These are phyloP conservation scores for Drosophila bifasciata DNA, from an alignment of 1,140 invertebrate genomes.

Conservation along the genomic window DNA sequence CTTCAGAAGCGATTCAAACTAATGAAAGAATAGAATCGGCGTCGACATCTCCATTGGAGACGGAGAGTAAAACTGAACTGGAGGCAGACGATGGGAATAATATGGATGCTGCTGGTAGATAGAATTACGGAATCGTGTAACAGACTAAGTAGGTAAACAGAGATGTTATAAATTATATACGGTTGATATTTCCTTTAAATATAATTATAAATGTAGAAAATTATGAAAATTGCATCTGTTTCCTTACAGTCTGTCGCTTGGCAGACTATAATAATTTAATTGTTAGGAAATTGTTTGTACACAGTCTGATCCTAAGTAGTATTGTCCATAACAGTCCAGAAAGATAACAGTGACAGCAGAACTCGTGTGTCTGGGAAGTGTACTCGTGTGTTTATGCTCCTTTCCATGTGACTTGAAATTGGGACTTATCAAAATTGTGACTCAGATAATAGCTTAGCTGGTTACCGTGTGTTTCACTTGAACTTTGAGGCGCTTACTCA, in stretches of 20 bases:
- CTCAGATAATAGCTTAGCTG: background rate
- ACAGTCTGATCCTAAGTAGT: background rate
- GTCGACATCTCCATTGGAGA: conserved; percentile 21
- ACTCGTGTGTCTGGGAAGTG: too few relatives aligned
- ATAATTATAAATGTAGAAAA: too few relatives aligned
- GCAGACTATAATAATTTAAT: too few relatives aligned
- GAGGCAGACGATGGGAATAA: background rate
- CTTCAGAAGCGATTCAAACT: background rate
- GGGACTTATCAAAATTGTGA: background rate
- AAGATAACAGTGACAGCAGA: too few relatives aligned
- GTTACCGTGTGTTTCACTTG: conserved; percentile 2
- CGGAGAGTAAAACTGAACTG: conserved; percentile 9
- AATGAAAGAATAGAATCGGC: background rate
- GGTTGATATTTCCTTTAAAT: too few relatives aligned
- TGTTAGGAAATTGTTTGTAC: background rate
- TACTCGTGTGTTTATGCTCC: too few relatives aligned
- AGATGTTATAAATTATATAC: too few relatives aligned
- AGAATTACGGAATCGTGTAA: background rate
- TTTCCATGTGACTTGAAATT: background rate
- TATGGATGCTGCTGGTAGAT: background rate
- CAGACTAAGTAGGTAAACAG: too few relatives aligned
- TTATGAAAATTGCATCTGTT: too few relatives aligned
- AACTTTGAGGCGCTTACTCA: conserved; percentile 18
- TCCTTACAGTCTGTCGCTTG: too few relatives aligned
- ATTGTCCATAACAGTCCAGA: background rate